These are phyloP conservation scores for Carpatolechia fugitivella DNA, from an alignment of 2,888 invertebrate genomes.

Conservation along the genomic window DNA sequence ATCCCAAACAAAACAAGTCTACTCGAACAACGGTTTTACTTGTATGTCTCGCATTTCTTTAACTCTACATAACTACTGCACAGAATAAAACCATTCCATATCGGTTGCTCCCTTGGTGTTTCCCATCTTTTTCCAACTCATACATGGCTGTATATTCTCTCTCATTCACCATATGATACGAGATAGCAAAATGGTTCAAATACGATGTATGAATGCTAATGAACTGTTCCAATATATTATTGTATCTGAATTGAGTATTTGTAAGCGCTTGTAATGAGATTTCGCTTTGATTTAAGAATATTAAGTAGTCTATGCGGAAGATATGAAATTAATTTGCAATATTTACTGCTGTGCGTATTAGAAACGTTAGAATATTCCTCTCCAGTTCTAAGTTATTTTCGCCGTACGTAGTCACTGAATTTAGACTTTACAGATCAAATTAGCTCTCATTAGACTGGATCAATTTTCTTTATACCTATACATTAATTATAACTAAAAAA, in stretches of 20 bases:
- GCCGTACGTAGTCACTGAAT: too few relatives aligned
- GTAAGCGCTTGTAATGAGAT: background rate
- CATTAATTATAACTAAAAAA: too few relatives aligned
- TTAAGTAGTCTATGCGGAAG: background rate
- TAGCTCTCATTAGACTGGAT: too few relatives aligned
- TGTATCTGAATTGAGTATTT: background rate
- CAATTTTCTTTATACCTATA: too few relatives aligned
- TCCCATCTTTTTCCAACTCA: background rate
- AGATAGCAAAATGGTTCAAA: slow-evolving; percentile 8
- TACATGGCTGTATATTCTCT: background rate
- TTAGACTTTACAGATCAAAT: too few relatives aligned
- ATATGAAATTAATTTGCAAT: too few relatives aligned
- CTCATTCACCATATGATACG: slow-evolving; percentile 1
- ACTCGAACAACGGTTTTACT: too few relatives aligned
- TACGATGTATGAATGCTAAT: slow-evolving; percentile 14
- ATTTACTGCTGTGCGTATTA: too few relatives aligned
- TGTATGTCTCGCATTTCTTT: background rate
- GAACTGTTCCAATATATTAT: background rate
- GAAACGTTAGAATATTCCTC: too few relatives aligned
- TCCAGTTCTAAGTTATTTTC: too few relatives aligned
- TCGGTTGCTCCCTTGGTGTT: background rate
- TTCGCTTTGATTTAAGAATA: background rate
- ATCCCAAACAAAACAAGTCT: too few relatives aligned
- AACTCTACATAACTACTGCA: background rate
- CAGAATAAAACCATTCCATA: slow-evolving; percentile 3